phyloP scores from a whole-genome alignment of 1,140 invertebrate species.

The Caenorhabditis remanei region DNA sequence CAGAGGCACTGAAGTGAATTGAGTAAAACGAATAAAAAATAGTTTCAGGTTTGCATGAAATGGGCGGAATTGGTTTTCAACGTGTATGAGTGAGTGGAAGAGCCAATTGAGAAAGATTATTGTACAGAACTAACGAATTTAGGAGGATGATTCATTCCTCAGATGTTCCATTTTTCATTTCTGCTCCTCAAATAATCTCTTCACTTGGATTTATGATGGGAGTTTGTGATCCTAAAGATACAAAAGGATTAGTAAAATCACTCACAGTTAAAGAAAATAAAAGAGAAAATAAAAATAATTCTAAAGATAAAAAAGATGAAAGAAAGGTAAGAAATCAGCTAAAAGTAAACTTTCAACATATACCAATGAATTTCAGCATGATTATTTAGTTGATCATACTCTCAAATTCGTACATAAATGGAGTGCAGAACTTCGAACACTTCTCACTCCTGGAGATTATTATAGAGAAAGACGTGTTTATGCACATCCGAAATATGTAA shows the following conservation, averaged over 20 bases:
- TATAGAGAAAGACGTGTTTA: slow-evolving; percentile 19
- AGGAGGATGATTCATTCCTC: slow-evolving; percentile 45
- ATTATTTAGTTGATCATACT: slow-evolving; percentile 1
- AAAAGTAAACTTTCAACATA: no score
- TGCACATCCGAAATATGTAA: slow-evolving; percentile 38
- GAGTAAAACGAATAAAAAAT: no score
- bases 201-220: slow-evolving; percentile 25
- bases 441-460: slow-evolving; percentile 14
- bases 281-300: not conserved
- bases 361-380: not conserved
- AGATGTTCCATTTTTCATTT: slow-evolving; percentile 27
- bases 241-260: not conserved
- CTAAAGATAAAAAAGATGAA: no score
- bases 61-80: not conserved
- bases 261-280: not conserved
- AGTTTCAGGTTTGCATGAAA: not conserved
- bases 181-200: slow-evolving; percentile 27
- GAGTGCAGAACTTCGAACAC: slow-evolving; percentile 19
- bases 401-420: slow-evolving; percentile 21
- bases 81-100: not conserved
- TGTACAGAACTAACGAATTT: not conserved
- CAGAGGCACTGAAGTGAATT: not conserved
- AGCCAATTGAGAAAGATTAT: not conserved
- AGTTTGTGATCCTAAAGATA: not conserved
- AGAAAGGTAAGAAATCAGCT: no score